A percentile compares a stretch with the other conserved stretches of the same genome.
These are phyloP conservation scores for Ascaphus truei DNA, from an alignment of 2,113 vertebrate genomes.

Conservation along the genomic window DNA sequence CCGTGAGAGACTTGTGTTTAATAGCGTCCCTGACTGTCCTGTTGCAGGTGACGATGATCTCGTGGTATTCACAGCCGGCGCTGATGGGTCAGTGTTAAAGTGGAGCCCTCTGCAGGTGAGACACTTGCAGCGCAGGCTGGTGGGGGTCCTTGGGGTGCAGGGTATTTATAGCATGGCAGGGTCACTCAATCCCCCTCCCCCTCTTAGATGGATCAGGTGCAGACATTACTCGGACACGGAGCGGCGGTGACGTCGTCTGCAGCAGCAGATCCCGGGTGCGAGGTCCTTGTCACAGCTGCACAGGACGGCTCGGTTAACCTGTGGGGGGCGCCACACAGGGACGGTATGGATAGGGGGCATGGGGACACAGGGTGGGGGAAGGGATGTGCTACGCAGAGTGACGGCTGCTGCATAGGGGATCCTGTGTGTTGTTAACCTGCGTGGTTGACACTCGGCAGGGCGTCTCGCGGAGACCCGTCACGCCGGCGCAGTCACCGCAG, in stretches of 20 bases:
- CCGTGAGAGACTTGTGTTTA: no score
- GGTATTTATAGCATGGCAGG: no score
- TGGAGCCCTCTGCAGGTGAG: conserved; percentile 54
- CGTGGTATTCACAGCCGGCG: conserved; percentile 46
- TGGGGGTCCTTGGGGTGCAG: no score
- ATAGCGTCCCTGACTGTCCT: no score
- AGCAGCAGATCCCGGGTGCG: conserved; percentile 34
- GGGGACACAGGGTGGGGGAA: background rate
- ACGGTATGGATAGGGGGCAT: conserved; percentile 38
- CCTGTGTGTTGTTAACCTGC: no score
- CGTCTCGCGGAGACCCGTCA: background rate
- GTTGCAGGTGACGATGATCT: conserved; percentile 45
- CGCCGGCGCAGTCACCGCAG: conserved; percentile 50
- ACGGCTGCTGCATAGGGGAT: no score
- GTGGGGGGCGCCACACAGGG: conserved; percentile 46
- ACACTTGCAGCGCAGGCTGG: no score
- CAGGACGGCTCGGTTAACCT: conserved; percentile 44
- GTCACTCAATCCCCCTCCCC: background rate
- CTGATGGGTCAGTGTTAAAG: conserved; percentile 46
- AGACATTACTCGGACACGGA: conserved; percentile 47
- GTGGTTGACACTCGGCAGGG: no score
- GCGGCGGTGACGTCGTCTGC: conserved; percentile 44
- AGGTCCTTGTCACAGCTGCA: conserved; percentile 43
- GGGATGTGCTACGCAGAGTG: no score
- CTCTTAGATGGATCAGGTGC: conserved; percentile 47